phyloP scores from a whole-genome alignment of 2,113 vertebrate genomes.

The Collichthys lucidus region DNA sequence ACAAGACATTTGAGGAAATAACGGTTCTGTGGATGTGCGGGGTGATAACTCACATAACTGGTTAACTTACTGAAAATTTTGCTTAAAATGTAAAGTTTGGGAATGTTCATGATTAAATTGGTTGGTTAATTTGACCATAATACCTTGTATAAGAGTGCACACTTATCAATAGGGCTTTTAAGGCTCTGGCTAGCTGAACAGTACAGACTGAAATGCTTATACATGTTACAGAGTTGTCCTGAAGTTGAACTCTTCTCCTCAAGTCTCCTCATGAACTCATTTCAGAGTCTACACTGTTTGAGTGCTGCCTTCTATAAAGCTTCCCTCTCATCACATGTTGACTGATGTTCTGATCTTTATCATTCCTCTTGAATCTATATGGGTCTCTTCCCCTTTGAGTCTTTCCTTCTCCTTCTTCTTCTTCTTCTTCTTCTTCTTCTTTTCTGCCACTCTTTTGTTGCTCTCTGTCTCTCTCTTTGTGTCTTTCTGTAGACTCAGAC shows the following conservation, averaged over 20 bases:
- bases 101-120: no score
- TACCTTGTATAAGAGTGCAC: background rate
- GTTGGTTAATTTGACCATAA: background rate
- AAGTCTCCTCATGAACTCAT: background rate
- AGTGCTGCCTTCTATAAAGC: slow-evolving; percentile 10
- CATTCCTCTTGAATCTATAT: slow-evolving; percentile 7
- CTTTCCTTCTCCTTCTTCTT: background rate
- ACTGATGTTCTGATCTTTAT: slow-evolving; percentile 29
- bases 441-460: background rate
- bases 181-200: background rate
- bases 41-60: background rate
- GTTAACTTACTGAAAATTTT: background rate
- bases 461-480: slow-evolving; percentile 53
- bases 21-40: no score
- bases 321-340: slow-evolving; percentile 27
- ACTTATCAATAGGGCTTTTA: no score
- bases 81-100: no score
- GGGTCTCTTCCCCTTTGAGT: slow-evolving; percentile 21
- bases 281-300: background rate
- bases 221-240: background rate
- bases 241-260: background rate
- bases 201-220: background rate
- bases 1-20: no score
- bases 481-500: slow-evolving; percentile 91
- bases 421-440: no score